These are phyloP conservation scores for Sminthopsis crassicaudata DNA, from an alignment of 2,113 vertebrate species.

Conservation along the genomic window DNA sequence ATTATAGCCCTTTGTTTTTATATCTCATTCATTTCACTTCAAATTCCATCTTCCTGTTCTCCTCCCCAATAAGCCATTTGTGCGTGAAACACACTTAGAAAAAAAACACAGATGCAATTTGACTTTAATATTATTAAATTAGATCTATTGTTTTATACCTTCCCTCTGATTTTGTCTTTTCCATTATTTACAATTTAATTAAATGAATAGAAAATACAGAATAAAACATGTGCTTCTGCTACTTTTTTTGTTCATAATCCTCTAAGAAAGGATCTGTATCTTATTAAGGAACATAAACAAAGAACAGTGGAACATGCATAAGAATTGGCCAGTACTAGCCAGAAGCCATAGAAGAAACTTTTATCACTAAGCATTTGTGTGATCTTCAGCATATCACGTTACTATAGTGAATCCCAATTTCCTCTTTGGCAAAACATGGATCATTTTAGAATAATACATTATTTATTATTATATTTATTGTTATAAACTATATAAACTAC, in stretches of 20 bases:
- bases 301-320: not conserved
- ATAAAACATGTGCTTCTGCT: not conserved
- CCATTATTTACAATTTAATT: not conserved
- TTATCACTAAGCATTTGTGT: not conserved
- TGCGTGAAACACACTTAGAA: not conserved
- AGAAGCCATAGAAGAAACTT: not conserved
- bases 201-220: not conserved
- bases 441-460: not conserved
- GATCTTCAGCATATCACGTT: not conserved
- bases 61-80: not conserved
- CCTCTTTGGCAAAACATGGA: not conserved
- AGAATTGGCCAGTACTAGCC: not conserved
- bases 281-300: not conserved
- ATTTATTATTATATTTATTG: not conserved
- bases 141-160: not conserved
- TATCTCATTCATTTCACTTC: not conserved
- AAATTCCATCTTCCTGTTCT: not conserved
- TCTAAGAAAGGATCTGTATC: not conserved
- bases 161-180: not conserved
- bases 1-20: not conserved
- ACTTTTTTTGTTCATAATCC: not conserved
- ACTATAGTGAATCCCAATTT: not conserved
- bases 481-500: not conserved
- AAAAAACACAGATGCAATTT: not conserved
- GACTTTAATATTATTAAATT: not conserved